phyloP scores from a whole-genome alignment of 2,797 vertebrate genomes.

The Gallinago nigripennis region DNA sequence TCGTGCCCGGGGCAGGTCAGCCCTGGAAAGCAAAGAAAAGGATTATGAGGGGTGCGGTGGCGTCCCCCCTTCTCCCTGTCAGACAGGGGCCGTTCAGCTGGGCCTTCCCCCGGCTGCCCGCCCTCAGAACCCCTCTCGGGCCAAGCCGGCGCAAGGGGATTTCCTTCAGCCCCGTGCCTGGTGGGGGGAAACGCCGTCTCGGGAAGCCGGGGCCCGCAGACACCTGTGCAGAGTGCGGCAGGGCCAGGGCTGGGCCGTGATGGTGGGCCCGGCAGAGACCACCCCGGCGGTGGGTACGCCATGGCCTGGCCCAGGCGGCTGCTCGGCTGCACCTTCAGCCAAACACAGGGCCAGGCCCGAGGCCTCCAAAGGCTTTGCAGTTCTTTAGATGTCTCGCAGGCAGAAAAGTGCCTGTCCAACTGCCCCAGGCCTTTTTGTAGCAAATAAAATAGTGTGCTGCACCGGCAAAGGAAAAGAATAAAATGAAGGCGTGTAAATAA shows the following conservation, averaged over 20 bases:
- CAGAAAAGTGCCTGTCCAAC: background rate
- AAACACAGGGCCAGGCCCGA: background rate
- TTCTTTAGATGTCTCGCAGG: background rate
- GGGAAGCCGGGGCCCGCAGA: background rate
- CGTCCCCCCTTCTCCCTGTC: background rate
- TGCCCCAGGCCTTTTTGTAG: background rate
- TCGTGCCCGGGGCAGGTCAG: constrained; percentile 26
- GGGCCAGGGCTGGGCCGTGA: too few species aligned
- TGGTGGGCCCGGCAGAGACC: constrained; percentile 7
- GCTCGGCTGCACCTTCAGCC: background rate
- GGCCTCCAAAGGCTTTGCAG: background rate
- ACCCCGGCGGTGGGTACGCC: constrained; percentile 17
- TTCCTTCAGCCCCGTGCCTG: background rate
- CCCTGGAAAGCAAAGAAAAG: constrained; percentile 21
- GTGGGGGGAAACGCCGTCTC: background rate
- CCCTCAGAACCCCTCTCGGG: background rate
- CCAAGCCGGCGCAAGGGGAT: background rate
- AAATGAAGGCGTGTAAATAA: background rate
- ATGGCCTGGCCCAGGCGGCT: background rate
- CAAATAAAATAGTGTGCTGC: background rate
- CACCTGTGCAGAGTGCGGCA: constrained; percentile 52
- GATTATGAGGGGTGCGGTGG: background rate
- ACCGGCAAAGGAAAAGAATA: background rate
- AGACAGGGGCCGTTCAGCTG: background rate
- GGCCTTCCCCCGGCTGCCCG: background rate